Conservation (phyloP, 2,113 vertebrate species). For the Prunella himalayana region DNA sequence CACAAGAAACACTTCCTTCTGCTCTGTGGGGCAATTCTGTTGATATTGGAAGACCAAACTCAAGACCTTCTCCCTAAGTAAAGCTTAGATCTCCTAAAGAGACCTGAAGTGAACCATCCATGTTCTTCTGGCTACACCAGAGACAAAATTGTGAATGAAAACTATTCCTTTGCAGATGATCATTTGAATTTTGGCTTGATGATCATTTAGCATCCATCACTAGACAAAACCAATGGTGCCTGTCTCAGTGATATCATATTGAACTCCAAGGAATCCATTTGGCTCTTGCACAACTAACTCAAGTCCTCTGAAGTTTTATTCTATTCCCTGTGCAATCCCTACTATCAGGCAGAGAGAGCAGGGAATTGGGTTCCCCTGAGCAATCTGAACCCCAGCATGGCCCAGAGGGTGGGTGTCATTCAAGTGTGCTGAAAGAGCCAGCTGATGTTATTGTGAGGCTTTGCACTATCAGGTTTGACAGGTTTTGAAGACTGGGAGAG, state of each 20-base stretch:
- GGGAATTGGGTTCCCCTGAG: neutral
- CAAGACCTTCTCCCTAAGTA: neutral
- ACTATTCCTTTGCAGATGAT: neutral
- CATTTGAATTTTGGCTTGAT: neutral
- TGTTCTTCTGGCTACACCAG: neutral
- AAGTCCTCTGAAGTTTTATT: neutral
- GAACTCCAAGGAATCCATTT: neutral
- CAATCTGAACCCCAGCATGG: neutral
- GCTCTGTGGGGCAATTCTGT: neutral
- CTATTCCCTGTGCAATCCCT: neutral
- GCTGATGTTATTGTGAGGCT: neutral
- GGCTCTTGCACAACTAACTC: neutral
- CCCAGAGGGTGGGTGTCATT: neutral
- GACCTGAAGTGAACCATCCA: neutral
- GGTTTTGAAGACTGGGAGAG: neutral
- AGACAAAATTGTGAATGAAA: neutral
- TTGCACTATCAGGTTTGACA: neutral
- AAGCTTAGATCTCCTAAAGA: neutral
- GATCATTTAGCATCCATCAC: neutral
- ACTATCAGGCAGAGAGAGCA: neutral
- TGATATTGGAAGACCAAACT: neutral
- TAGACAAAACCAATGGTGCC: neutral
- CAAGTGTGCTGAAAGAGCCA: neutral
- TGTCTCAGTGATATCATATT: accelerated
- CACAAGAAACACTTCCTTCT: neutral